These are phyloP conservation scores for Lophura nycthemera DNA, from an alignment of 2,113 vertebrate genomes.

Conservation along the genomic window DNA sequence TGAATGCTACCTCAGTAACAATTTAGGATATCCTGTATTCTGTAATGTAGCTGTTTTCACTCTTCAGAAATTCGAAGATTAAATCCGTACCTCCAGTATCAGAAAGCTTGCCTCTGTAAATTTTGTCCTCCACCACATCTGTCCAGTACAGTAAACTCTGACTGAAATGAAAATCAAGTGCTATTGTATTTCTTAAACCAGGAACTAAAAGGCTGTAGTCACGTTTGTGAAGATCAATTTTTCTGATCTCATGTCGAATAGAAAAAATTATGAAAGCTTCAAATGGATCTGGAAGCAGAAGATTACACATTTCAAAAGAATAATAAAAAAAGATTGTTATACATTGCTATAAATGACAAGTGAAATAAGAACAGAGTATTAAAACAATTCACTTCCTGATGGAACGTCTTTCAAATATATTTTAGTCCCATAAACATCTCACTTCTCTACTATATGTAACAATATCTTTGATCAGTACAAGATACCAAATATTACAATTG, in stretches of 20 bases:
- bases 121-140: constrained; percentile 99
- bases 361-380: constrained; percentile 6
- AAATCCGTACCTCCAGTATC: constrained; percentile 88
- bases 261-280: constrained; percentile 99
- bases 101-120: constrained; percentile 95
- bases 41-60: neutral
- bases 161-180: constrained; percentile 97
- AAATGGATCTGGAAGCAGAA: constrained; percentile 89
- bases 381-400: constrained; percentile 17
- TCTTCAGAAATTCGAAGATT: neutral
- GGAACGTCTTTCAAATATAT: constrained; percentile 6
- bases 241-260: constrained; percentile 97
- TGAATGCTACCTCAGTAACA: neutral
- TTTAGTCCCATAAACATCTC: neutral
- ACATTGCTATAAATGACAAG: neutral
- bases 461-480: neutral
- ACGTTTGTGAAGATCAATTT: constrained; percentile 96
- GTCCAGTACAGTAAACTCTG: constrained; percentile 98
- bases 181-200: constrained; percentile 95
- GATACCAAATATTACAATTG: neutral
- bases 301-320: constrained; percentile 32
- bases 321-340: neutral
- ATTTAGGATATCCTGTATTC: neutral
- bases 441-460: neutral
- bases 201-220: constrained; percentile 97